Evolutionary conservation across 2,113 vertebrate genomes (phyloP).

Genomic region (Recurvirostra avosetta): DNA sequence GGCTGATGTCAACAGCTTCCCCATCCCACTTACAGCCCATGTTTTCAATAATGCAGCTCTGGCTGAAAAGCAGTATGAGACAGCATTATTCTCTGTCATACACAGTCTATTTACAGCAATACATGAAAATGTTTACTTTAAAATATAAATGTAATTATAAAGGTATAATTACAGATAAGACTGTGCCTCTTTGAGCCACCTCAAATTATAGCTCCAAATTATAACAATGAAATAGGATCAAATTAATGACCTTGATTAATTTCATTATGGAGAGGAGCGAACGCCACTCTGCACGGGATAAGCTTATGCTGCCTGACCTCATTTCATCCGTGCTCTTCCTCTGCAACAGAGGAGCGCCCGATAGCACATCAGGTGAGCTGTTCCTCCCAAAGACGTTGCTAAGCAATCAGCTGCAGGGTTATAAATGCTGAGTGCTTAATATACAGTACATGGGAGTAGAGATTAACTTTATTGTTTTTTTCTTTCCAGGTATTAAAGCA

Average conservation of each 20-base stretch:
- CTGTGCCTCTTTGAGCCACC: not conserved
- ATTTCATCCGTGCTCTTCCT: not conserved
- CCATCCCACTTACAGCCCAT: not conserved
- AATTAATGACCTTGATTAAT: conserved; percentile 44
- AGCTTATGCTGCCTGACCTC: conserved; percentile 15
- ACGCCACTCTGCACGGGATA: not conserved
- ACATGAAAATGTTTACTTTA: conserved; percentile 25
- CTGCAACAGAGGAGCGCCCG: not conserved
- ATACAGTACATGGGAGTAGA: not conserved
- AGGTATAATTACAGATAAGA: conserved; percentile 44
- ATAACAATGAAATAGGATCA: conserved; percentile 20
- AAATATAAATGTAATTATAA: conserved; percentile 41
- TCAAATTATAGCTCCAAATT: conserved; percentile 29
- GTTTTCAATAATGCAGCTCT: not conserved
- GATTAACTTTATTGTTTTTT: not conserved
- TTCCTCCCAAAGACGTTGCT: conserved; percentile 26
- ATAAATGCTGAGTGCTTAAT: conserved; percentile 21
- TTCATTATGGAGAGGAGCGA: not conserved
- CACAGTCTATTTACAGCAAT: conserved; percentile 1
- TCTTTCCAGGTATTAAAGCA: not conserved
- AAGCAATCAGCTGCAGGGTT: conserved; percentile 33
- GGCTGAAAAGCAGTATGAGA: not conserved
- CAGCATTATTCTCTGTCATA: not conserved
- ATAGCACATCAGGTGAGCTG: conserved; percentile 14
- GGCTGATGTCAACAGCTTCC: not conserved